A percentile compares a stretch with the other conserved stretches of the same genome.
Conservation (phyloP, 2,888 invertebrate species). For the Smittia aterrima region DNA sequence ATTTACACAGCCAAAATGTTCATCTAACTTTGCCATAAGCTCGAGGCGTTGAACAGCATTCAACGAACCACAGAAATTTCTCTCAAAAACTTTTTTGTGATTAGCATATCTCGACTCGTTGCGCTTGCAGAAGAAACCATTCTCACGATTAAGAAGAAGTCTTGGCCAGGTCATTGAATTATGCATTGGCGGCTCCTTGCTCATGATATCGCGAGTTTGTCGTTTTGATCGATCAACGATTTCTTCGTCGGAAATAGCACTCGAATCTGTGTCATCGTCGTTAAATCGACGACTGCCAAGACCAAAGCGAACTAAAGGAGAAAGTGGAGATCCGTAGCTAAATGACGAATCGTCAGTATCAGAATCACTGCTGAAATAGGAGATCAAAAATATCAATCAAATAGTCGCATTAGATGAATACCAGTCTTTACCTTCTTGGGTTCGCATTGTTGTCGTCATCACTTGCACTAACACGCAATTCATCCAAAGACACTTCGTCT, state of each 20-base stretch:
- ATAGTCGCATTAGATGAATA: too few species aligned
- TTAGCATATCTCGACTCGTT: constrained; percentile 26
- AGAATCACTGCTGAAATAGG: background rate
- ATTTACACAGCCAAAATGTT: constrained; percentile 89
- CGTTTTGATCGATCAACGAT: constrained; percentile 12
- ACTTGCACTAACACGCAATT: background rate
- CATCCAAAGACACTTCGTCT: constrained; percentile 9
- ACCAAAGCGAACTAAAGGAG: constrained; percentile 21
- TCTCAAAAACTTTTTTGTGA: constrained; percentile 32
- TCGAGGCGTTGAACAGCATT: constrained; percentile 79
- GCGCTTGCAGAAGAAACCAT: constrained; percentile 28
- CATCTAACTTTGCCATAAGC: constrained; percentile 70
- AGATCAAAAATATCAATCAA: too few species aligned
- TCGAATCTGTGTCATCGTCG: constrained; percentile 16
- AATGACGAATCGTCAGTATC: constrained; percentile 27
- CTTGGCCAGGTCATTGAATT: constrained; percentile 19
- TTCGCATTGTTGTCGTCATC: background rate
- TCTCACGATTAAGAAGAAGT: constrained; percentile 15
- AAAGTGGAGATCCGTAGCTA: constrained; percentile 15
- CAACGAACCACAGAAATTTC: constrained; percentile 66
- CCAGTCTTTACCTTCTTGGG: background rate
- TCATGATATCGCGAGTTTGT: constrained; percentile 27
- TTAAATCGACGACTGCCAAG: constrained; percentile 12
- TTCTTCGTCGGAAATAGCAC: constrained; percentile 19
- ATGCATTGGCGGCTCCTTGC: constrained; percentile 19